Percentiles rank a stretch among this genome's conserved stretches.
Evolutionary conservation across 2,797 vertebrate genomes (phyloP).

Genomic region (Echiichthys vipera): DNA sequence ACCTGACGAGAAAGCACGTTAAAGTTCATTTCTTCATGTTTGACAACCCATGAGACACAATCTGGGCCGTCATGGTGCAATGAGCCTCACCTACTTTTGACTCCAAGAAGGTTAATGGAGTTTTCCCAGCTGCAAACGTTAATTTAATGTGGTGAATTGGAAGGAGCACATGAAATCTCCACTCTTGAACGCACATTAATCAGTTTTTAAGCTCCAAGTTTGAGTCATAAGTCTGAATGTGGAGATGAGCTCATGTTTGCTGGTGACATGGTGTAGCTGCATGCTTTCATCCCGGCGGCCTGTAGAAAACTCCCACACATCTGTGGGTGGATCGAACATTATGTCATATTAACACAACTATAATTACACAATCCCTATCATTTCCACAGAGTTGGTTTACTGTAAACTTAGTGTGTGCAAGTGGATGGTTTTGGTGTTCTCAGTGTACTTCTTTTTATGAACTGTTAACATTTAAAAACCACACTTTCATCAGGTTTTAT

Average conservation of each 20-base stretch:
- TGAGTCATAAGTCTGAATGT: conserved; percentile 59
- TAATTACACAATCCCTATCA: conserved; percentile 74
- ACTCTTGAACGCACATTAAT: conserved; percentile 47
- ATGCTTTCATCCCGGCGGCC: conserved; percentile 62
- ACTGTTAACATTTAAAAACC: conserved; percentile 26
- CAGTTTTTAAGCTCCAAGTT: conserved; percentile 36
- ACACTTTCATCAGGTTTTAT: conserved; percentile 9
- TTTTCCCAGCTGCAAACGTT: conserved; percentile 40
- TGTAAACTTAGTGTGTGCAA: conserved; percentile 28
- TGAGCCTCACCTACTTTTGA: conserved; percentile 2
- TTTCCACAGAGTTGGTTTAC: conserved; percentile 53
- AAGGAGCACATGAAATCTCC: conserved; percentile 22
- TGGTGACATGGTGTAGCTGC: conserved; percentile 62
- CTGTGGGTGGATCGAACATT: conserved; percentile 67
- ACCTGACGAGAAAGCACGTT: conserved; percentile 8
- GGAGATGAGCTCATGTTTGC: conserved; percentile 78
- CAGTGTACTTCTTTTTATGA: conserved; percentile 19
- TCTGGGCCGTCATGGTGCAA: neutral
- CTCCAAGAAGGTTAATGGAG: conserved; percentile 33
- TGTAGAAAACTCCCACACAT: conserved; percentile 70
- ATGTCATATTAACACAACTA: conserved; percentile 76
- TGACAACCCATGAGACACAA: conserved; percentile 1
- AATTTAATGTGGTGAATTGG: conserved; percentile 27
- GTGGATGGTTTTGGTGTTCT: conserved; percentile 31
- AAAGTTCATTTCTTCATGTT: conserved; percentile 18